Evolutionary conservation across 2,113 vertebrate genomes (phyloP), one percentile per base, ranked within the genome.

Genomic region (Kryptolebias marmoratus): DNA sequence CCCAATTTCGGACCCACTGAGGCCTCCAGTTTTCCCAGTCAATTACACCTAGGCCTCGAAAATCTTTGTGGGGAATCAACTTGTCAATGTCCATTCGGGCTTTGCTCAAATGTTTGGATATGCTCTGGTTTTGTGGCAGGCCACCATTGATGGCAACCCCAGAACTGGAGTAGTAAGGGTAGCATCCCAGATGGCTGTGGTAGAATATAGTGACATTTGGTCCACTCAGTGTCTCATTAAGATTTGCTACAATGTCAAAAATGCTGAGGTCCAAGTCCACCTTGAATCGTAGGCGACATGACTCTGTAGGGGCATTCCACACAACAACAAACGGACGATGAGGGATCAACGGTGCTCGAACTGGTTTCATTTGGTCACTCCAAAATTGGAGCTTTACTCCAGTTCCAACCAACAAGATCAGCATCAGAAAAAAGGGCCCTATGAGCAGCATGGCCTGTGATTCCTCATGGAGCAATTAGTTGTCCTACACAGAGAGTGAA

Each of bases 21-120:
- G 95, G 96, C 49, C 95, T 94, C 96, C 96, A 98, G 85, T 94
- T 94, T 90, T 98, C 96, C 96, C 96, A 96, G 81, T 96, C 96
- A 49, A 98, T 97, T 64, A 98, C 93, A 5, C 90, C 95, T 73
- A 98, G 92, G 9, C 95, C 95, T 65, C 92, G 90, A 60, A 98
- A 96, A 68, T 95, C 93, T 88, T 94, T 96, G 79, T 89, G 82
- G 9, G 94, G 94, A 75, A 97, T 92, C 63, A 91, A 75, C 15
- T 90, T 93, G 47, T 94, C 88, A 16, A 97, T 96, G 82, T 99
- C 96, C 0, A 79, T 76, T 64, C 91, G 88, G 0, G 94, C 92
- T 82, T 98, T 96, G 81, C 71, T 93, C 12, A 97, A 92, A 64
- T 98, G 96, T 74, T 94, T 94, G 68, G 89, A 83, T 18, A 98